These are phyloP conservation scores for Coreoperca whiteheadi DNA, from an alignment of 2,113 vertebrate species.

Conservation along the genomic window DNA sequence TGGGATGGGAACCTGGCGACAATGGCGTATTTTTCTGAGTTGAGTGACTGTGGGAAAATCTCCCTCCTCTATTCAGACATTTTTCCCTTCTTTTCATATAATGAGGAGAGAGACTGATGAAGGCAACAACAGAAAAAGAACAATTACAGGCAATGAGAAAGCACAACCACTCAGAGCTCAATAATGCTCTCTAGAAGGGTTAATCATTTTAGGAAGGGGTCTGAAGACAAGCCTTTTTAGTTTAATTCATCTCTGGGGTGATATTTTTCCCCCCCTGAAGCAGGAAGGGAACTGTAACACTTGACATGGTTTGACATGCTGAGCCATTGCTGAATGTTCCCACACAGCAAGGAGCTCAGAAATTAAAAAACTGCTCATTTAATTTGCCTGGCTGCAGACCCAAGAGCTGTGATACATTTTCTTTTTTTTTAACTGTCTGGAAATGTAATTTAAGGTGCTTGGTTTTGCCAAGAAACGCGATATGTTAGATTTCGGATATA, in stretches of 20 bases:
- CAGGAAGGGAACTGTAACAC: conserved; percentile 95
- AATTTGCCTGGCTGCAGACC: conserved; percentile 59
- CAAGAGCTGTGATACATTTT: conserved; percentile 16
- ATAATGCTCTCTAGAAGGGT: conserved; percentile 93
- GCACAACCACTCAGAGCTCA: conserved; percentile 89
- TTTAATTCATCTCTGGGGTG: conserved; percentile 84
- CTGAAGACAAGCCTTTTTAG: conserved; percentile 90
- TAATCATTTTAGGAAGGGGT: conserved; percentile 92
- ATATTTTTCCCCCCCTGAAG: conserved; percentile 87
- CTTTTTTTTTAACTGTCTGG: background rate
- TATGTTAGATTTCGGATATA: background rate
- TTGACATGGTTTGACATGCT: conserved; percentile 95
- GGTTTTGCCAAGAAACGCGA: conserved; percentile 1
- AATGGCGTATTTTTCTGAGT: conserved; percentile 97
- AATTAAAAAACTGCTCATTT: conserved; percentile 76
- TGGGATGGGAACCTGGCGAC: conserved; percentile 86
- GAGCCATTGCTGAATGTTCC: conserved; percentile 89
- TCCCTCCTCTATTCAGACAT: conserved; percentile 99
- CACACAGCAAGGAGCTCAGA: conserved; percentile 87
- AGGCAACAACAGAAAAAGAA: conserved; percentile 95
- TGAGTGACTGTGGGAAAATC: conserved; percentile 99
- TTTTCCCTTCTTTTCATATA: conserved; percentile 95
- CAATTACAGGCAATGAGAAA: conserved; percentile 95
- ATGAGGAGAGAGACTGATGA: conserved; percentile 98
- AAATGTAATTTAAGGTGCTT: conserved; percentile 27